Evolutionary conservation across 2,888 invertebrate genomes (phyloP), one percentile per base, ranked within the genome.

Genomic region (Netelia melanura): DNA sequence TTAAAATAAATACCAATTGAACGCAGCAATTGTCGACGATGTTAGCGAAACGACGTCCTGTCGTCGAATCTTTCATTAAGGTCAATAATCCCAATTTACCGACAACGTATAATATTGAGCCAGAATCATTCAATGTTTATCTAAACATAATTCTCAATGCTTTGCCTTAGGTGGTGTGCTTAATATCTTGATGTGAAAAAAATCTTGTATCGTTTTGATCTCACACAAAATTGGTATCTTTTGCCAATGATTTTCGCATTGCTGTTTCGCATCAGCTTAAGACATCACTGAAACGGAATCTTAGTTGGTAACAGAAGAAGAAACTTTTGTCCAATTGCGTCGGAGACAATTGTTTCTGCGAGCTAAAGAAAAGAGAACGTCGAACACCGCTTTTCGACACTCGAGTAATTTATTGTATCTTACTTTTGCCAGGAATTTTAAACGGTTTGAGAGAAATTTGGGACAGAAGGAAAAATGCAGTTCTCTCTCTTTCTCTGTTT

Each of bases 21-120:
- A 38, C 58, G 44, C 48, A 70, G 70, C 52, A 61, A 64, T 75
- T 30, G 25, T 58, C 58, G 52, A 75, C 75, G 56, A 48, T 44
- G 58, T 10, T 76, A 17, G 56, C 70, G 48, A 56, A 14, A 30
- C 70, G 81, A 68, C 54, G 21, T 52, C 56, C 11, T 23, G 11
- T 10, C 38, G 14, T 82, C 48, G 64, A 61, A 68, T 61, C 11
- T 21, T 65, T 43, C 43, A 25, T 56, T 14, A 44, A 14, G 56
- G 25, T 44, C 14, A 23, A 65, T 54, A 52, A 52, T 76, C 6
- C 56, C 58, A 23, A 58, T 76, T 67, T 76, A 58, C 71, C 58
- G 43, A 71, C 21, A 3, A 14, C 14, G 56, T 21, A 11, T 38
- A 58, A 58, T 44, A 25, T 67, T 10, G n/a, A 74, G 30, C 11